Evolutionary conservation across 2,888 invertebrate genomes (phyloP).

Genomic region (Drosophila borealis): DNA sequence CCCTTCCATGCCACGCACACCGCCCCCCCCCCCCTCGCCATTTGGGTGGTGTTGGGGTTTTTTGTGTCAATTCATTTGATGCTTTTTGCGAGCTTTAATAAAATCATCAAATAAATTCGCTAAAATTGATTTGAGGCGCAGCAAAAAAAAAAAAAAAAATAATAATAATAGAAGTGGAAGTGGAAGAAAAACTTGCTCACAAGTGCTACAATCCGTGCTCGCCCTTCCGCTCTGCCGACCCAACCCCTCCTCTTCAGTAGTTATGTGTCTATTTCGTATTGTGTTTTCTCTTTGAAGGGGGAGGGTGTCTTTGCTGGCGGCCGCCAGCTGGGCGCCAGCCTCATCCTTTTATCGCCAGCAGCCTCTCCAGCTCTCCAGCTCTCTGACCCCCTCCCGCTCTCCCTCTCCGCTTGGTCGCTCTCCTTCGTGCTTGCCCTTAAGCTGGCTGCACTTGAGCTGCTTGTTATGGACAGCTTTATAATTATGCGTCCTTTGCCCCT

Average conservation of each 20-base stretch:
- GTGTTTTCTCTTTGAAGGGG: conserved; percentile 12
- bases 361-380: neutral
- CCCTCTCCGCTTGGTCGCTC: neutral
- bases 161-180: neutral
- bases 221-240: neutral
- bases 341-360: conserved; percentile 22
- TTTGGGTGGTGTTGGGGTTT: neutral
- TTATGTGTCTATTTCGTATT: conserved; percentile 19
- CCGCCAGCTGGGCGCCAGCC: conserved; percentile 71
- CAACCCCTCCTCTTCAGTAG: neutral
- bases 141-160: neutral
- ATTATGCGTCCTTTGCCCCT: conserved; percentile 48
- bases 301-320: conserved; percentile 53
- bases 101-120: conserved; percentile 75
- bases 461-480: conserved; percentile 59
- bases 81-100: conserved; percentile 69
- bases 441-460: conserved; percentile 58
- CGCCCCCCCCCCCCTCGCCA: neutral
- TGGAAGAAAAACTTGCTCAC: conserved; percentile 22
- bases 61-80: conserved; percentile 52
- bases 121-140: conserved; percentile 72
- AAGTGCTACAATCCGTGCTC: conserved; percentile 55
- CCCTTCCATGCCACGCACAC: neutral
- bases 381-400: neutral
- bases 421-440: conserved; percentile 2